Conservation (phyloP, 1,140 invertebrate species). For the Aphidius ervi region DNA sequence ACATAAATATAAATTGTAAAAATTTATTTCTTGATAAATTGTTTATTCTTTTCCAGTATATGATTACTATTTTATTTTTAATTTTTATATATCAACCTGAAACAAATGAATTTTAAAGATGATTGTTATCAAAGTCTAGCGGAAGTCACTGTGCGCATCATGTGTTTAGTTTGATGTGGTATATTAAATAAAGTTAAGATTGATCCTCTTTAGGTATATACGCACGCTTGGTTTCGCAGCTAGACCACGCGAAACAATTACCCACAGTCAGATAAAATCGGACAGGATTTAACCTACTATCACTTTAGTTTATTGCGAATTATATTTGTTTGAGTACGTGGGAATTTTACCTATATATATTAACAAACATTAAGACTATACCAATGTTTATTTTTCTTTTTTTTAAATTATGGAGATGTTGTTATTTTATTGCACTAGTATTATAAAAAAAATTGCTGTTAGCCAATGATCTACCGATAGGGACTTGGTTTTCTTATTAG, state of each 20-base stretch:
- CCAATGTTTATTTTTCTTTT: conserved; percentile 24
- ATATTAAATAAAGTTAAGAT: not conserved
- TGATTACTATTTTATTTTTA: too few relatives aligned
- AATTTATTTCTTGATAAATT: too few relatives aligned
- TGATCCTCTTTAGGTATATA: conserved; percentile 17
- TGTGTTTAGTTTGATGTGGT: conserved; percentile 4
- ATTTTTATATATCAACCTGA: too few relatives aligned
- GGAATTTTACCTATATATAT: conserved; percentile 29
- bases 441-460: conserved; percentile 36
- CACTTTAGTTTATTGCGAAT: conserved; percentile 50
- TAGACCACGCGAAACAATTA: conserved; percentile 43
- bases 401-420: conserved; percentile 36
- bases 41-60: too few relatives aligned
- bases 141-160: conserved; percentile 12
- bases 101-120: too few relatives aligned
- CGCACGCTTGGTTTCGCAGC: conserved; percentile 23
- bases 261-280: conserved; percentile 43
- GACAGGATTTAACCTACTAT: conserved; percentile 50
- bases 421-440: conserved; percentile 4
- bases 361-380: too few relatives aligned
- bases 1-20: too few relatives aligned
- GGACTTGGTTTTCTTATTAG: conserved; percentile 17
- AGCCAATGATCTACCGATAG: conserved; percentile 51
- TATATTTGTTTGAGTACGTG: conserved; percentile 49
- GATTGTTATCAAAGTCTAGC: not conserved